phyloP scores from a whole-genome alignment of 2,797 vertebrate species.

The Lacerta agilis region DNA sequence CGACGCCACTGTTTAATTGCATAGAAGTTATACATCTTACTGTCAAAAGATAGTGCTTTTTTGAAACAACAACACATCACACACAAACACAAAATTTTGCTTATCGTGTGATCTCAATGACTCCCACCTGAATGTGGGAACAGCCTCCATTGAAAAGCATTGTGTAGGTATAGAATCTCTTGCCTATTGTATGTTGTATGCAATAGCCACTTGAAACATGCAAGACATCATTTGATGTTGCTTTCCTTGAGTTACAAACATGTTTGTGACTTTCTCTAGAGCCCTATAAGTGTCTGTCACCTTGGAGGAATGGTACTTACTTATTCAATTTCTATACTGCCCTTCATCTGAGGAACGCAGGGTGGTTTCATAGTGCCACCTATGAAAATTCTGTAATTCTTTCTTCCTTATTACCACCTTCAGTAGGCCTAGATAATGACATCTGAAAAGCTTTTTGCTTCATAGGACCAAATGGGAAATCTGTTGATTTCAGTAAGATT shows the following conservation, averaged over 20 bases:
- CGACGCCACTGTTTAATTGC: no score
- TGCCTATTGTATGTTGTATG: background rate
- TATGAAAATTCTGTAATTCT: no score
- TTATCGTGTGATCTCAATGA: background rate
- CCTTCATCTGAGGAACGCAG: no score
- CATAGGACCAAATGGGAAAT: slow-evolving; percentile 65
- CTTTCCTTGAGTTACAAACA: background rate
- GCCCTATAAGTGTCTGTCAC: background rate
- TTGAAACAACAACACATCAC: background rate
- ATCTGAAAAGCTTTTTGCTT: slow-evolving; percentile 45
- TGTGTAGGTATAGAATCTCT: background rate
- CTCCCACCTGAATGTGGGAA: background rate
- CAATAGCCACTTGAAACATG: background rate
- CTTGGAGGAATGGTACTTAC: background rate
- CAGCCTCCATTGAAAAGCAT: background rate
- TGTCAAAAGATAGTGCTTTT: background rate
- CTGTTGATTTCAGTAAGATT: background rate
- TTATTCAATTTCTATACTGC: no score
- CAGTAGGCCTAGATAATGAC: background rate
- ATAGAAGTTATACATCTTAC: no score
- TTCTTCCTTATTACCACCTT: background rate
- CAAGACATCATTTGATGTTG: background rate
- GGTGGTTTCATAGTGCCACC: no score
- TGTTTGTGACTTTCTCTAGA: background rate
- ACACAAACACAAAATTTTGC: background rate